These are phyloP conservation scores for Pteropus rufus DNA, from an alignment of 2,797 vertebrate genomes.

Conservation along the genomic window DNA sequence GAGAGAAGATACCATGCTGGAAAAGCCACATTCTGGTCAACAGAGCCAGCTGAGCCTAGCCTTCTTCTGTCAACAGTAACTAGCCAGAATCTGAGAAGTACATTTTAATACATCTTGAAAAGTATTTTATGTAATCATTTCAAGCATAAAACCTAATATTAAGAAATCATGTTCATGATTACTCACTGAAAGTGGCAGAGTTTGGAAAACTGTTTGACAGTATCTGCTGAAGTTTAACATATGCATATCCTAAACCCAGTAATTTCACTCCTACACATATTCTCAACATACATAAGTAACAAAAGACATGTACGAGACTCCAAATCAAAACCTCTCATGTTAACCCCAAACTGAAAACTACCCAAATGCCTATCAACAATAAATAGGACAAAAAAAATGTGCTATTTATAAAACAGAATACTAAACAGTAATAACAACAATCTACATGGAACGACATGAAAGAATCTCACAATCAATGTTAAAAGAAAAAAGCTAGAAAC, in stretches of 20 bases:
- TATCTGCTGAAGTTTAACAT: neutral
- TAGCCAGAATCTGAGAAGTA: neutral
- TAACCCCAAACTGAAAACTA: neutral
- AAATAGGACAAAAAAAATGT: neutral
- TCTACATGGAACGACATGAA: neutral
- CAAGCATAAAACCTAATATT: neutral
- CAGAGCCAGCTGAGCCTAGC: neutral
- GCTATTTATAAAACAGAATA: slow-evolving; percentile 17
- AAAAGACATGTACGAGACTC: neutral
- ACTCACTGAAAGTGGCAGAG: neutral
- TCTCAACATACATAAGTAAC: neutral
- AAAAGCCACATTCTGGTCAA: neutral
- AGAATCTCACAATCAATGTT: neutral
- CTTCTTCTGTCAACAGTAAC: neutral
- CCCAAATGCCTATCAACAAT: neutral
- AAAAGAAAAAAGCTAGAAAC: neutral
- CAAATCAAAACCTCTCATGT: neutral
- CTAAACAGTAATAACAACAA: neutral
- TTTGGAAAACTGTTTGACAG: neutral
- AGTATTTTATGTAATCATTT: neutral
- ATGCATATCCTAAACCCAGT: neutral
- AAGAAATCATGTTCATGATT: neutral
- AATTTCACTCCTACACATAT: neutral
- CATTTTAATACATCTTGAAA: neutral
- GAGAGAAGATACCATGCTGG: neutral